Evolutionary conservation across 2,888 invertebrate genomes (phyloP).

Genomic region (Dendrolimus pini): DNA sequence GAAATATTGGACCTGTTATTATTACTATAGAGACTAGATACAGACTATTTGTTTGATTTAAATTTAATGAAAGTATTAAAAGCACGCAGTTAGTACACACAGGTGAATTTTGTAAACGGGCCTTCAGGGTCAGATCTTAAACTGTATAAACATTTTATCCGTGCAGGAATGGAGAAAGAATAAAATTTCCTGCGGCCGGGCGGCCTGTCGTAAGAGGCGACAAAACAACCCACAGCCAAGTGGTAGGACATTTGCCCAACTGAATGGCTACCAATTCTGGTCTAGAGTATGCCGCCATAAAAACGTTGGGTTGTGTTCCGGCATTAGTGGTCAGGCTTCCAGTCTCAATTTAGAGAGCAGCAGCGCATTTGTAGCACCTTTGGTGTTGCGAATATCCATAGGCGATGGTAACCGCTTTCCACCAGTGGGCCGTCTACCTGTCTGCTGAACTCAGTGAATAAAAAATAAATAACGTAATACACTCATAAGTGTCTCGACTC

Average conservation of each 20-base stretch:
- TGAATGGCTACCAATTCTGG: no score
- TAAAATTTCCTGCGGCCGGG: background rate
- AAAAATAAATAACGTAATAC: background rate
- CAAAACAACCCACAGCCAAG: no score
- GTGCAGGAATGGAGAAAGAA: no score
- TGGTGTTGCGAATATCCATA: no score
- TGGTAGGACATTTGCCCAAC: no score
- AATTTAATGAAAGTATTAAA: background rate
- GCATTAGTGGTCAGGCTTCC: background rate
- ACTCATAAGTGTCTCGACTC: no score
- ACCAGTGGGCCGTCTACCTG: background rate
- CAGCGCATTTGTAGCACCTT: background rate
- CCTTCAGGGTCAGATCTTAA: no score
- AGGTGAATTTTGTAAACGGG: no score
- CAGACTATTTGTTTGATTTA: background rate
- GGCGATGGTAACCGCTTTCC: background rate
- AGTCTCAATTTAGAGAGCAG: background rate
- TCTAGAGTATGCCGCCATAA: background rate
- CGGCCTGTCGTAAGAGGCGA: background rate
- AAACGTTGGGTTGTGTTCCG: no score
- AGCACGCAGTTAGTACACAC: no score
- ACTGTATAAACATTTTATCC: no score
- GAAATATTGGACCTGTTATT: conserved; percentile 33
- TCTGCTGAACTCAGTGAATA: background rate
- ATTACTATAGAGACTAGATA: background rate